phyloP scores from a whole-genome alignment of 2,888 invertebrate species.

The Agonopterix heracliana region DNA sequence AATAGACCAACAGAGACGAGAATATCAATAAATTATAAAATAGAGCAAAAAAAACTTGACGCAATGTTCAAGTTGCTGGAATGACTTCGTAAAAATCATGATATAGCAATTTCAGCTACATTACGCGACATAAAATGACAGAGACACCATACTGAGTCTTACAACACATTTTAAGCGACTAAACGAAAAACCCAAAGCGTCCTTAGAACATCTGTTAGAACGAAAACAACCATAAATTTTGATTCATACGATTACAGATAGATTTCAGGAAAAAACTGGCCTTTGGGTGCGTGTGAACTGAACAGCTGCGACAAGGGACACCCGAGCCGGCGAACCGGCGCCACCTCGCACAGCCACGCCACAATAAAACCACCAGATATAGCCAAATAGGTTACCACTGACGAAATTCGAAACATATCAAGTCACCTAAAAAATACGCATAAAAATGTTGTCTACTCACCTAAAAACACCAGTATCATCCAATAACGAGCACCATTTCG shows the following conservation, averaged over 20 bases:
- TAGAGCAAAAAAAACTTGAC: no score
- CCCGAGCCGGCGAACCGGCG: constrained; percentile 37
- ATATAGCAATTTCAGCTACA: no score
- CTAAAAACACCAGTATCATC: constrained; percentile 65
- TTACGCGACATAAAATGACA: no score
- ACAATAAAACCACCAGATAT: constrained; percentile 38
- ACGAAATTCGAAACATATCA: constrained; percentile 36
- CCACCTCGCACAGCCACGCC: constrained; percentile 40
- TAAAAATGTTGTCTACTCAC: constrained; percentile 41
- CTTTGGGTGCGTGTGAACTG: constrained; percentile 1
- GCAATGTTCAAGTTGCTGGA: no score
- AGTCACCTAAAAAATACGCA: constrained; percentile 20
- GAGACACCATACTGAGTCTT: no score
- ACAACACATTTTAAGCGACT: neutral
- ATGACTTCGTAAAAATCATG: no score
- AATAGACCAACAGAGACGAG: no score
- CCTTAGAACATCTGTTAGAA: constrained; percentile 35
- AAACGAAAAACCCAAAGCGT: constrained; percentile 14
- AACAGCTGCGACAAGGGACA: constrained; percentile 26
- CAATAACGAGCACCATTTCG: constrained; percentile 65
- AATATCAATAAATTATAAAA: no score
- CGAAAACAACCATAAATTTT: constrained; percentile 18
- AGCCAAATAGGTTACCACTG: constrained; percentile 61
- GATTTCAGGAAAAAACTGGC: constrained; percentile 8
- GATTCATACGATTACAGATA: constrained; percentile 11